Base-by-base conservation (phyloP, 2,888 invertebrate species). In the Heliconius ethilla region DNA sequence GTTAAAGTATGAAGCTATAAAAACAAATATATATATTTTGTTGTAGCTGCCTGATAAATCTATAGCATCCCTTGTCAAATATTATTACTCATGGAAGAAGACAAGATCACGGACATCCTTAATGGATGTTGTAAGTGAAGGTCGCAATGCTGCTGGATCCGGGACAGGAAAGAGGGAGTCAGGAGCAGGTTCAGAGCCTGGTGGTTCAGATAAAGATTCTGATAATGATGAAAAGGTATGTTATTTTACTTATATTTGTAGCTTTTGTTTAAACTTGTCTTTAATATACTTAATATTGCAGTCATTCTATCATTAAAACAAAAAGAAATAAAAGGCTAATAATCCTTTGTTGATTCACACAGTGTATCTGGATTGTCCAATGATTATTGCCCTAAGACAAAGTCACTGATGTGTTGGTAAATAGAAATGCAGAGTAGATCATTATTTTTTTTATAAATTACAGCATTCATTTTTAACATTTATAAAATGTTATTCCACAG, bases 1-100 rank as follows among this genome's bases (percentile, higher is more conserved):
- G 59, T 7, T 22, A 18, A 51, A 18, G n/a, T 59, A 59, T 59
- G 55, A 22, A 59, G 59, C n/a, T n/a, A 59, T n/a, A 11, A 59
- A 10, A 59, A 59, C 18, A 51, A 1, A 33, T 33, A 67, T n/a
- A 77, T 75, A 72, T 78, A 29, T 70, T 78, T 67, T 79, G 75
- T 80, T 83, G 81, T 79, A 99, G 99, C 94, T 99, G 86, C 99
- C 99, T 55, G 99, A 99, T 89, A 99, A 99, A 94, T 97, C 98
- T 72, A 99, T 99, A 88, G 98, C 99, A 70, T 98, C 98, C 85
- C 95, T 99, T 86, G 99, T 99, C 2, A 99, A 99, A 92, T 99
- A 99, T 90, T 99, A 99, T 92, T 99, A 99, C 90, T 98, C 98
- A 86, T 99, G 99, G 99, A 99, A 99, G 91, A 99, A 99, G 90